Evolutionary conservation across 2,797 vertebrate genomes (phyloP), one percentile per base, ranked within the genome.

Genomic region (Tragelaphus oryx): DNA sequence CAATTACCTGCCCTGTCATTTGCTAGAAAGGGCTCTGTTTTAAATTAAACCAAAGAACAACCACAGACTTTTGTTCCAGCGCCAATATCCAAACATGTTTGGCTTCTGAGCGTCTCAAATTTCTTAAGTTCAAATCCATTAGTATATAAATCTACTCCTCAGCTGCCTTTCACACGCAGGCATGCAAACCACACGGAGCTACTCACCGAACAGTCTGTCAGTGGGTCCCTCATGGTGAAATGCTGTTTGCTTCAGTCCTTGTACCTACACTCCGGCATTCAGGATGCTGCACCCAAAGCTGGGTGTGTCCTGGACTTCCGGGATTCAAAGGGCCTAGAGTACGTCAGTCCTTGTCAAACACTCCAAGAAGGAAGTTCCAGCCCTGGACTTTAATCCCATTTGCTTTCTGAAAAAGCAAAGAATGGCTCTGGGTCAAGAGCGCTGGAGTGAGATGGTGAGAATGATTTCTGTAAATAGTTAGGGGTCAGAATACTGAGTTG

Each of bases 201-300:
- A 99, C 99, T 99, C 98, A 99, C 99, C 18, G 97, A 98, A 90
- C 99, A 99, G 86, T 98, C 98, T 97, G 98, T 97, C 94, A 99
- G 97, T 18, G 98, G 99, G 93, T 99, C 99, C 98, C 98, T 99
- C 99, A 99, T 99, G 98, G 98, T 99, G 96, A 92, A 97, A 87
- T 94, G 94, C 30, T 92, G 97, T 97, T 94, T 96, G 87, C 97
- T 86, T 96, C 98, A 98, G 98, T 89, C 98, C 98, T 97, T 96
- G 91, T 97, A 98, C 98, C 97, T 98, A 98, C 95, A 89, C 97
- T 60, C 33, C 55, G 75, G 89, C 44, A 24, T 65, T 80, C 60
- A 60, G 89, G 60, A 94, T 50, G 4, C 79, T 80, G 93, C 46
- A 78, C 22, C 95, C 89, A 84, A 90, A 87, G 54, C 28, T 94